Base-by-base conservation (phyloP, 2,113 vertebrate species). In the Bucco capensis region DNA sequence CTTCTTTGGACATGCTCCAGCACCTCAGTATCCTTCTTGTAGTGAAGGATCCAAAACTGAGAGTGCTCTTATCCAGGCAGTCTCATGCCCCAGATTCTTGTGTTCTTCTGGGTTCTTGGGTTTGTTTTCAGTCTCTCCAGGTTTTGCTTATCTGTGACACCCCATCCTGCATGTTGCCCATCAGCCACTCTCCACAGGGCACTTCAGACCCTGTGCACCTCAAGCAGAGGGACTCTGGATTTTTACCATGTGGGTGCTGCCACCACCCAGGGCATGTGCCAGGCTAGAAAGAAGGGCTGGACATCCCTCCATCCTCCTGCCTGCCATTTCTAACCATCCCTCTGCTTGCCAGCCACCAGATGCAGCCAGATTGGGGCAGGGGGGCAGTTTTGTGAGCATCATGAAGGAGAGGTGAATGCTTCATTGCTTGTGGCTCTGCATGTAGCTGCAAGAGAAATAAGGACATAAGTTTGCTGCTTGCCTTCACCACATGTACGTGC, bases 111-210 rank as follows among this genome's bases (percentile, higher is more conserved):
- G 21, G 42, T 65, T 65, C 40, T 16, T 44, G 30, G 40, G 0
- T 4, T 51, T 15, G 35, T 14, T 40, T 3, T 4, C 4, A 27
- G 19, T 15, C 19, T 10, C 62, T 24, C 14, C 0, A 8, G 18
- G 47, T 8, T 46, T 19, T 11, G 2, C 10, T 47, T 3, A 0
- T 2, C 35, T 16, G 24, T 5, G 40, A 60, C 24, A 16, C 3
- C 53, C 28, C 1, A 1, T 1, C 24, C 28, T 30, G 18, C 1
- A 0, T 3, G 0, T 4, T 9, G 21, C 47, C 8, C 19, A 5
- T 47, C 31, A 30, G 6, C 23, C 2, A 0, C 57, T 50, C 24
- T 19, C 50, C 3, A 0, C 2, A 1, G 46, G 23, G 15, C 42
- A 4, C 62, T 17, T 62, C 58, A 11, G 25, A 14, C n/a, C 4